Percentiles rank a stretch among this genome's conserved stretches.
These are phyloP conservation scores for Plagodis pulveraria DNA, from an alignment of 2,888 invertebrate species.

Conservation along the genomic window DNA sequence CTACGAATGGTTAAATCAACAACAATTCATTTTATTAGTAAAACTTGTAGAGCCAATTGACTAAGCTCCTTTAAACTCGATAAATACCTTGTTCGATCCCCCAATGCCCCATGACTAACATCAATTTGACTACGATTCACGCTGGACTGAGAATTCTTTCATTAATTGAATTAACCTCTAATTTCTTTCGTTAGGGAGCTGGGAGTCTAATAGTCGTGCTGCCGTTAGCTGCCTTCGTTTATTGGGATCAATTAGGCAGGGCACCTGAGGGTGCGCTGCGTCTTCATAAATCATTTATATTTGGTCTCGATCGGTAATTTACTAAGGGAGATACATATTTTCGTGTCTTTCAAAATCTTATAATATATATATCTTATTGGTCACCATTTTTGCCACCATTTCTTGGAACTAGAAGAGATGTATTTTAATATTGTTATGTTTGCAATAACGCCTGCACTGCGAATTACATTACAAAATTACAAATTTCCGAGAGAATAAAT, in stretches of 20 bases:
- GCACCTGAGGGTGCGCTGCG: constrained; percentile 33
- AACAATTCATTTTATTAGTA: not conserved
- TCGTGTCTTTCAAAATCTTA: constrained; percentile 6
- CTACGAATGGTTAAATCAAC: too few species aligned
- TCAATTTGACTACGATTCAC: constrained; percentile 45
- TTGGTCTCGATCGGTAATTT: constrained; percentile 32
- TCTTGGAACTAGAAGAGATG: too few species aligned
- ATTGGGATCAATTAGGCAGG: constrained; percentile 71
- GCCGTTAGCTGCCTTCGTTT: constrained; percentile 68
- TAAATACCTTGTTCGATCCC: constrained; percentile 21
- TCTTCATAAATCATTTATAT: constrained; percentile 41
- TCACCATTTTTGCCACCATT: not conserved
- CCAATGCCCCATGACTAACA: constrained; percentile 37
- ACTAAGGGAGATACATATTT: constrained; percentile 1
- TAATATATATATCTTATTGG: too few species aligned
- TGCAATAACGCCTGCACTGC: too few species aligned
- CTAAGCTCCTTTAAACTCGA: constrained; percentile 12
- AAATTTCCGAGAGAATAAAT: too few species aligned
- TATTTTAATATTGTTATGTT: too few species aligned
- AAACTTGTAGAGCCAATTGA: constrained; percentile 10
- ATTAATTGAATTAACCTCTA: constrained; percentile 77
- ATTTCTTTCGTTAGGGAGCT: constrained; percentile 65
- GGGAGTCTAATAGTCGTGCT: constrained; percentile 62
- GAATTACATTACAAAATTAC: too few species aligned
- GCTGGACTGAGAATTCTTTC: constrained; percentile 46